Base-by-base conservation (phyloP, 2,888 invertebrate genomes). In the Drosophila paramelanica region DNA sequence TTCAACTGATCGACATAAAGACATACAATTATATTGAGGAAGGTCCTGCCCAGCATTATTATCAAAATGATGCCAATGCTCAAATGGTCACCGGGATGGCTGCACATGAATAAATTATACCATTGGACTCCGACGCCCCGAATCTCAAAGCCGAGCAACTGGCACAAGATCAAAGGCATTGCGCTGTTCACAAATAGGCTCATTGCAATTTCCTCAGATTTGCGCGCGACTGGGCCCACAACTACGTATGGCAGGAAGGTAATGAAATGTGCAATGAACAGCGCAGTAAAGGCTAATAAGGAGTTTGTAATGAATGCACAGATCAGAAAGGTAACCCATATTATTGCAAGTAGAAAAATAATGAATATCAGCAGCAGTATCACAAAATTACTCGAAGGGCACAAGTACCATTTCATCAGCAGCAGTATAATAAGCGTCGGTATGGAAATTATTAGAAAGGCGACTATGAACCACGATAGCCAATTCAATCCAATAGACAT, bases 1-100 rank as follows among this genome's bases (percentile, higher is more conserved):
- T 95, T 93, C 6, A 98, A 94, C 69, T 96, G 96, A 91, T 98
- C 98, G 27, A 97, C 92, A 88, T 98, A 98, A 75, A 97, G 93
- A 0, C 97, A 95, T 25, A 97, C 90, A 1, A 96, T 53, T 87
- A 96, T 93, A 85, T 97, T 96, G 0, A 82, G 0, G 0, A 77
- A 0, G 7, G 70, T 67, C 0, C 65, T 45, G 3, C 65, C 0
- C 0, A 96, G 58, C 5, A 95, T 82, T 71, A 97, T 89, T 94
- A 97, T 95, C 1, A 96, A 73, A 41, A 97, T 93, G 36, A 96
- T 93, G 2, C 95, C 96, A 81, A 96, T 93, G 2, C 94, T 92
- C 62, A 96, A 93, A 1, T 2, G 0, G n/a, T 94, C 93, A 56
- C 95, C 94, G 72, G 95, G 95, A 6, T 95, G 93, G 0, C 94